Evolutionary conservation across 2,888 invertebrate genomes (phyloP), one percentile per base, ranked within the genome.

Genomic region (Anorthoa munda): DNA sequence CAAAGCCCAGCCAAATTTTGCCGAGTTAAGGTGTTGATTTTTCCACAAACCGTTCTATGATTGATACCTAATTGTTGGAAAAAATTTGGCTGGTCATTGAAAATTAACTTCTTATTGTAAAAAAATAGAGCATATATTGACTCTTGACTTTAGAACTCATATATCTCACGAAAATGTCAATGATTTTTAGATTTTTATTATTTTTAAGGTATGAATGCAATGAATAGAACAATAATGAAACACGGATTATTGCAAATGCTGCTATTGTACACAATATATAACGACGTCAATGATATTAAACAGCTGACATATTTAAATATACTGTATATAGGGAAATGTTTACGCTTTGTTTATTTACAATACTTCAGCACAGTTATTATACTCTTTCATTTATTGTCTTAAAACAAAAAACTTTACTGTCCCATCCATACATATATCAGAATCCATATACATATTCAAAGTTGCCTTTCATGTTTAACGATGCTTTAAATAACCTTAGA

Each of bases 381-480:
- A 17, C 21, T 58, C 18, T 31, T 21, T 45, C 31, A n/a, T 12
- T 21, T 50, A 59, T 59, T 70, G 61, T 66, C 51, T 58, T 58
- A 21, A 11, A 75, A 73, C 68, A 77, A 72, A 72, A 74, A 75
- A 80, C 72, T 71, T 60, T 13, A 65, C 55, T 72, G 53, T 66
- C 76, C 18, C 76, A 75, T 63, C 23, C 55, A 59, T n/a, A 15
- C 45, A 81, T 68, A 53, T 31, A 69, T 80, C 75, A 82, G 61
- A 72, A 79, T 58, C 81, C 26, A 45, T 77, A 80, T 75, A 76
- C 75, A 84, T 85, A 88, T 90, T 90, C 85, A 87, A 87, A 89
- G 88, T 81, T 84, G 78, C 83, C 87, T 91, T 90, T 91, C 82
- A 90, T 87, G 86, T 91, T 93, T 92, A 90, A 93, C 89, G 92